Evolutionary conservation across 2,113 vertebrate genomes (phyloP), one percentile per base, ranked within the genome.

Genomic region (Sylvia atricapilla): DNA sequence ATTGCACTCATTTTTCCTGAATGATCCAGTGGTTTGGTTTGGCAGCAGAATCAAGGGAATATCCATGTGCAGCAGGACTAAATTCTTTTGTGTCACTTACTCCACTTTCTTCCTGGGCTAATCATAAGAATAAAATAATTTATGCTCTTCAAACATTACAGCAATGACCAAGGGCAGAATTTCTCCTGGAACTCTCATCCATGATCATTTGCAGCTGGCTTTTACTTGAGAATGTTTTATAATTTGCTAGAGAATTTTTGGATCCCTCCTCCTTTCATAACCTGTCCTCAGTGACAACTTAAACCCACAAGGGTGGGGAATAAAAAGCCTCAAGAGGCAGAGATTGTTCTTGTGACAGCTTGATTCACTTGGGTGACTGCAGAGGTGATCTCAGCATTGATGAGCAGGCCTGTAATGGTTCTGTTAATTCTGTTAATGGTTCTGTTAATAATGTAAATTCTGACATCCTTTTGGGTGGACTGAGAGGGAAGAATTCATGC

Each of bases 91-190:
- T 35, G 1, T 70, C 17, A 20, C 30, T 15, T 21, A 1, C 8
- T 85, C 11, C 31, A 22, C 5, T 59, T 86, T 74, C 59, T 86
- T 44, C 13, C 9, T 20, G 46, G 19, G 17, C 28, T 85, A 23
- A 43, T 20, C 3, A 5, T 19, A 59, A 24, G 11, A 43, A 39
- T 18, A 47, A 62, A 72, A 55, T 15, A 15, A 15, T 46, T 16
- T 0, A 0, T 33, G 8, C 11, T 63, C 27, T 63, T 55, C 15
- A 50, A 8, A 6, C 64, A 41, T 9, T 30, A 3, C 21, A 24
- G 15, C 2, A 0, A 15, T 75, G 56, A 64, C 30, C 19, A 35
- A 31, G 28, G n/a, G 20, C 23, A 17, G 56, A 78, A 70, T 46
- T 92, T n/a, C 33, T 74, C 7, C 31, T 67, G 55, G 19, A 84